These are phyloP conservation scores for Ctenopoma kingsleyae DNA, from an alignment of 2,797 vertebrate genomes.

Conservation along the genomic window DNA sequence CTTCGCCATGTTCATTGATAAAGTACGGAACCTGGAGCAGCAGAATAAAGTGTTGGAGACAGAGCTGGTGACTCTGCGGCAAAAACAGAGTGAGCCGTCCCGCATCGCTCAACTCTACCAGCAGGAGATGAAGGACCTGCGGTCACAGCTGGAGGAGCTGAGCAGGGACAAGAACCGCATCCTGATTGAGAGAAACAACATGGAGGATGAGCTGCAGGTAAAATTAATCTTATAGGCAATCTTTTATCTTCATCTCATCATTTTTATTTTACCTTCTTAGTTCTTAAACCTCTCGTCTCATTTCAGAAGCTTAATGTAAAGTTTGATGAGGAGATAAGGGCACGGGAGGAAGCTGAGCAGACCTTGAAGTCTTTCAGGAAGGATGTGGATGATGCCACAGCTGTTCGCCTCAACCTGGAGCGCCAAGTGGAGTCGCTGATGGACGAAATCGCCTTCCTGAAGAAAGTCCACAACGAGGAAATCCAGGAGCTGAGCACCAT, in stretches of 20 bases:
- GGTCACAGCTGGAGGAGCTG: constrained; percentile 89
- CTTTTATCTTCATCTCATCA: background rate
- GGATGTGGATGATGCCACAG: constrained; percentile 89
- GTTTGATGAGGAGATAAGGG: constrained; percentile 88
- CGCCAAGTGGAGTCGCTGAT: constrained; percentile 89
- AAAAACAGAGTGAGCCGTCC: constrained; percentile 88
- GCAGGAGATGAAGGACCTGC: constrained; percentile 90
- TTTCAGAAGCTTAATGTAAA: constrained; percentile 80
- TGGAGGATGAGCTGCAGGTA: constrained; percentile 88
- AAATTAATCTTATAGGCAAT: background rate
- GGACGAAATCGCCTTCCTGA: constrained; percentile 90
- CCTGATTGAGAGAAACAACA: constrained; percentile 87
- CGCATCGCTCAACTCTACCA: constrained; percentile 89
- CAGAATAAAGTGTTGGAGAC: constrained; percentile 90
- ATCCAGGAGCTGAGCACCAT: constrained; percentile 89
- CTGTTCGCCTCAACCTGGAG: constrained; percentile 90
- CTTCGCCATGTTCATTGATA: constrained; percentile 94
- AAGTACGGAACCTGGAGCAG: constrained; percentile 92
- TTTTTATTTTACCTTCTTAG: background rate
- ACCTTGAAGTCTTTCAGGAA: constrained; percentile 88
- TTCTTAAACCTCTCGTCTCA: background rate
- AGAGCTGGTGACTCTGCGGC: constrained; percentile 88
- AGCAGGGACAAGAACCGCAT: constrained; percentile 87
- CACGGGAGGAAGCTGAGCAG: constrained; percentile 88
- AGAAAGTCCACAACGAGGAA: constrained; percentile 91